Base-by-base conservation (phyloP, 2,797 vertebrate genomes). In the Sebastes itinus region DNA sequence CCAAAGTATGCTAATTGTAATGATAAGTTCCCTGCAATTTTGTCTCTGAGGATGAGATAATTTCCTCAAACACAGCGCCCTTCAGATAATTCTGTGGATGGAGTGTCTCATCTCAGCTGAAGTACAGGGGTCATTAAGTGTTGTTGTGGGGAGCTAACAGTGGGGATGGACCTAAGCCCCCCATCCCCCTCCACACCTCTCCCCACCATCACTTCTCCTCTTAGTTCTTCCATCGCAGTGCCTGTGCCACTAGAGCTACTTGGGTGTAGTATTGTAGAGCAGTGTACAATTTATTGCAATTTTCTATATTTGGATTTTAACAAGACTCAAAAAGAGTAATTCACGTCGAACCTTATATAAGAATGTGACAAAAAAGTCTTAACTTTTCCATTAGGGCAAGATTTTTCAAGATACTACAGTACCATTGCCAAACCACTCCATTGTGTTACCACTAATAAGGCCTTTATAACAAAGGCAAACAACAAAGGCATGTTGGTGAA, bases 81-180 rank as follows among this genome's bases (percentile, higher is more conserved):
- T 95, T 93, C 91, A 95, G 90, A 94, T 95, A 92, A 94, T 94
- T 92, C 91, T 92, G 86, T 88, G 87, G 79, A 78, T 94, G 90
- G 92, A 96, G 95, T 91, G 94, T 94, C 92, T 94, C 91, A 93
- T 95, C 94, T 94, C 90, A 90, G 91, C 90, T 95, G 89, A 94
- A 96, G 94, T 91, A 91, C 88, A 74, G 88, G 88, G 94, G 93
- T 94, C 93, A 94, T 94, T 95, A 92, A 93, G 92, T 93, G 90
- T 88, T 93, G 87, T 91, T 92, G 91, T 89, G 88, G 86, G 89
- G 80, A 91, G 89, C 87, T 88, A 86, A 93, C 89, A 84, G 84
- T 81, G 61, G 85, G 87, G 88, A 90, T 78, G 83, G 87, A 92
- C 89, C 86, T 59, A 58, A 72, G 71, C 55, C 38, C 30, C 61